Evolutionary conservation across 2,797 vertebrate genomes (phyloP), one percentile per base, ranked within the genome.

Genomic region (Argentina silus): DNA sequence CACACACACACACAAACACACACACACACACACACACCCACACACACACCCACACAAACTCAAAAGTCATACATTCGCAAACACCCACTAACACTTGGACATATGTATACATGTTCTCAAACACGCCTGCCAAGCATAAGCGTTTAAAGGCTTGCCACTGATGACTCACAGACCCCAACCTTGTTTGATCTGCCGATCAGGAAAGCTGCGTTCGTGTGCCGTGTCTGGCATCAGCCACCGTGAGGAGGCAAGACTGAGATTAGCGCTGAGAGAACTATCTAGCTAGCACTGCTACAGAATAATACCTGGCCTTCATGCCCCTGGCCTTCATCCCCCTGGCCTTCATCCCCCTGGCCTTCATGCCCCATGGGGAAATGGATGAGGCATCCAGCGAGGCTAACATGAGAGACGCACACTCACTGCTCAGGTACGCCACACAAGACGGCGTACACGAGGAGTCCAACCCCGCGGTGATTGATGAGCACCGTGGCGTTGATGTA

Each of bases 401-500:
- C 48, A 69, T 65, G 6, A 82, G 74, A 82, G 81, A 86, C 79
- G 75, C 77, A 76, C 68, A 67, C 75, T 74, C 68, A 67, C 74
- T 56, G 27, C 62, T 72, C 73, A 51, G 74, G 80, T 83, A 82
- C 78, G 65, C 60, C 56, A 76, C 27, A 64, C 79, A 23, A 42
- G 60, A 5, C 81, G 80, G 77, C 70, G 72, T 70, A 84, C 75
- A 77, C 75, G 78, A 82, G 77, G 76, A 84, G 76, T 70, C 70
- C 72, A 69, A 75, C 75, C 70, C 74, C 73, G 14, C 6, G 2
- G 56, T 92, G 92, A 93, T 91, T 87, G 89, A 94, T 92, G 89
- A 93, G 73, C 77, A 65, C 57, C 59, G 79, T 79, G 84, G 77
- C 82, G 69, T 65, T 92, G 91, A 94, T 92, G 67, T 83, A 92